Base-by-base conservation (phyloP, 2,113 vertebrate species). In the Grammomys dolichurus region DNA sequence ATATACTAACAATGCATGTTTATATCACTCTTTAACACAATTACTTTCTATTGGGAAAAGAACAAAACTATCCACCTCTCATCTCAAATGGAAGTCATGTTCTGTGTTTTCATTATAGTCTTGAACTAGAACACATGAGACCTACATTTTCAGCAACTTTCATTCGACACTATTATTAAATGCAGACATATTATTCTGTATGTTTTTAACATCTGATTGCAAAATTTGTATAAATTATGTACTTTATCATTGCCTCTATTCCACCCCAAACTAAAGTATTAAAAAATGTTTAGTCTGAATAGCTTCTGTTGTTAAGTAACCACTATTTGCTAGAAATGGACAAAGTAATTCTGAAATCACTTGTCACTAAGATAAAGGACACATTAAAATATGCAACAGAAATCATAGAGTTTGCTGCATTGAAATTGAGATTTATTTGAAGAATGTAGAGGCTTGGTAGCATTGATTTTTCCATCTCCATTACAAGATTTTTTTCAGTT, bases 81-180 rank as follows among this genome's bases (percentile, higher is more conserved):
- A 70, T 48, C 14, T 91, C 22, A 31, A 48, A 40, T 54, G 28
- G 11, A 54, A 24, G 20, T 1, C 13, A 36, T 40, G 24, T 78
- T 48, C 10, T 54, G 13, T 85, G 26, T n/a, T 14, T 84, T 22
- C 22, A 8, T 7, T 7, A 73, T n/a, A 48, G 33, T 20, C 5
- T 75, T 2, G 0, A 0, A 20, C 5, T 51, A 40, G 33, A 33
- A 40, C 2, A 33, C 2, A 5, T 28, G 46, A 54, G 26, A 67
- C 16, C 33, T 56, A 54, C 8, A 3, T 5, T 76, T 24, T 54
- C 10, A 87, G 4, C 3, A 48, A 67, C 26, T 54, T 85, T 40
- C 28, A 40, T 26, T 26, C 16, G 16, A 63, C 2, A n/a, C 1
- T 31, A 76, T 76, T 33, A 40, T 76, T 77, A 77, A 90, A 54